Evolutionary conservation across 2,797 vertebrate genomes (phyloP).

Genomic region (Tauraco hartlaubi): DNA sequence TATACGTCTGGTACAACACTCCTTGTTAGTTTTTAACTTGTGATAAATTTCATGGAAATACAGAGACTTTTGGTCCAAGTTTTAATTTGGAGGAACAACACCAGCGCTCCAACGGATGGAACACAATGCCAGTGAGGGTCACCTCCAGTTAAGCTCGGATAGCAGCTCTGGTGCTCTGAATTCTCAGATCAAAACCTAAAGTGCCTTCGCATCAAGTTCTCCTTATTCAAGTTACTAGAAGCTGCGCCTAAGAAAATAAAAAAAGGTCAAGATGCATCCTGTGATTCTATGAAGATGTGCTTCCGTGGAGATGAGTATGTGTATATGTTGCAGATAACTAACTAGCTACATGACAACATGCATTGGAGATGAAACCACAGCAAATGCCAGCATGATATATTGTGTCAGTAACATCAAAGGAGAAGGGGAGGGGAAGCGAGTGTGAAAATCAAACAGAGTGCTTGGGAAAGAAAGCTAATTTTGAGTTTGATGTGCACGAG

Average conservation of each 20-base stretch:
- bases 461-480: conserved; percentile 68
- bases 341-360: conserved; percentile 62
- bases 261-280: neutral
- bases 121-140: neutral
- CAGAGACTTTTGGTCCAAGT: neutral
- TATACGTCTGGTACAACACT: fast-evolving
- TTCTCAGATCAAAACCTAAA: neutral
- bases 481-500: conserved; percentile 72
- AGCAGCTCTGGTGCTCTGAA: neutral
- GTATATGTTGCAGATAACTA: conserved; percentile 53
- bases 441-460: conserved; percentile 65
- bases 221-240: neutral
- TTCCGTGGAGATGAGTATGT: neutral
- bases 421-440: conserved; percentile 58
- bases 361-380: conserved; percentile 61
- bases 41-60: neutral
- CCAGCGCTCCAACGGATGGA: neutral
- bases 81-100: neutral
- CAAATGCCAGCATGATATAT: conserved; percentile 56
- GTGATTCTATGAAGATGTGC: neutral
- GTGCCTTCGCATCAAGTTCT: neutral
- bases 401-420: conserved; percentile 56
- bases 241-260: neutral
- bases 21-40: neutral
- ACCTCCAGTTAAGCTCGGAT: conserved; percentile 3